Evolutionary conservation across 2,113 vertebrate species (phyloP), one percentile per base, ranked within the genome.

Genomic region (Muntiacus muntjak): DNA sequence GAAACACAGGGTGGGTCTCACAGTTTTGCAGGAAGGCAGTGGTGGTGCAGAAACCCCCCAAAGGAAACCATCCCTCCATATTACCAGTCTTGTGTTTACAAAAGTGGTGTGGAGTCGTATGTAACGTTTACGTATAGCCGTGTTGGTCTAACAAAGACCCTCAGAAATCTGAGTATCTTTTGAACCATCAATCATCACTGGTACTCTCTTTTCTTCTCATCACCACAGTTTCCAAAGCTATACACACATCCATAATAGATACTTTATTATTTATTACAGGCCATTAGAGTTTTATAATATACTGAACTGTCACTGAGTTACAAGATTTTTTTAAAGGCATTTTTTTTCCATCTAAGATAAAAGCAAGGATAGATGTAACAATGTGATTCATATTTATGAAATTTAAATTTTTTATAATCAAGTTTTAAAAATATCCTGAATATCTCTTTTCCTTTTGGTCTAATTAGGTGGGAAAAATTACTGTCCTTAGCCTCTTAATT

Each of bases 381-480:
- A 40, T 40, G 43, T 54, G 81, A 93, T 40, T 52, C 57, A 64
- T 57, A 86, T 23, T 78, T n/a, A 74, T 54, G 17, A 81, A 58
- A 84, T 43, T 16, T 30, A 40, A 79, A 52, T 54, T 81, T 95
- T 89, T 87, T 36, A 54, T 58, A 96, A 94, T 76, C 90, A 96
- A 93, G 19, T n/a, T 95, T 91, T 96, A 4, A 50, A 81, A 83
- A 84, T 79, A 25, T 43, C 30, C 64, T 5, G 15, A 62, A 15
- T 82, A 9, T 67, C 17, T 74, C 14, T 79, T 84, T 89, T 67
- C 79, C 36, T 95, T 94, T 97, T 87, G 55, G 67, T 78, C 86
- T 94, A 60, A 78, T 91, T 87, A 91, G 86, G 91, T 96, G 71
- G 47, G 40, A 57, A 96, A 96, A 97, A 94, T 96, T 58, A 79